Percentiles rank a stretch among this genome's conserved stretches.
Evolutionary conservation across 2,113 vertebrate genomes (phyloP).

Genomic region (Diadophis punctatus): DNA sequence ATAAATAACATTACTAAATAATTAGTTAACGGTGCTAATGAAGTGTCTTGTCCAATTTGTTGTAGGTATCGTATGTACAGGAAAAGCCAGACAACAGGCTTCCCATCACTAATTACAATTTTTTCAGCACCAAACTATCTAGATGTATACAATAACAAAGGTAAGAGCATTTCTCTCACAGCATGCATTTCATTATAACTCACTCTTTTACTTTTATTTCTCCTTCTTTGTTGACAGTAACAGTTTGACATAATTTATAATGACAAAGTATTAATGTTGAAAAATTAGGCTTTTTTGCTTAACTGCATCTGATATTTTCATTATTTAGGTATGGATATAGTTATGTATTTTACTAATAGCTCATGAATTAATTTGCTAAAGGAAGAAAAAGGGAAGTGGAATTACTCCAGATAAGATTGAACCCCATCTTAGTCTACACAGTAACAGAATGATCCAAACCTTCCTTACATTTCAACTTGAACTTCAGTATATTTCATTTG

Average conservation of each 20-base stretch:
- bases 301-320: background rate
- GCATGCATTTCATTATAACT: background rate
- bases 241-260: slow-evolving; percentile 34
- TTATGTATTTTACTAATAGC: background rate
- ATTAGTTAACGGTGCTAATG: slow-evolving; percentile 14
- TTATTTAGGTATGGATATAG: background rate
- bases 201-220: background rate
- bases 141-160: slow-evolving; percentile 99
- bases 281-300: background rate
- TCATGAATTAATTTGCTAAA: background rate
- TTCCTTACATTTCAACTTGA: background rate
- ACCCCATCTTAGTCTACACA: background rate
- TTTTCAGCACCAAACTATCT: slow-evolving; percentile 99
- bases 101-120: slow-evolving; percentile 98
- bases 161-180: slow-evolving; percentile 65
- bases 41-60: slow-evolving; percentile 40
- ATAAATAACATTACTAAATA: fast-evolving
- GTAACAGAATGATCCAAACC: background rate
- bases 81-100: slow-evolving; percentile 99
- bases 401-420: background rate
- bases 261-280: background rate
- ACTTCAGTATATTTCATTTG: background rate
- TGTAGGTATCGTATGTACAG: slow-evolving; percentile 97
- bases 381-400: background rate
- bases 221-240: background rate